Evolutionary conservation across 1,140 invertebrate genomes (phyloP), one percentile per base, ranked within the genome.

Genomic region (Wasmannia auropunctata): DNA sequence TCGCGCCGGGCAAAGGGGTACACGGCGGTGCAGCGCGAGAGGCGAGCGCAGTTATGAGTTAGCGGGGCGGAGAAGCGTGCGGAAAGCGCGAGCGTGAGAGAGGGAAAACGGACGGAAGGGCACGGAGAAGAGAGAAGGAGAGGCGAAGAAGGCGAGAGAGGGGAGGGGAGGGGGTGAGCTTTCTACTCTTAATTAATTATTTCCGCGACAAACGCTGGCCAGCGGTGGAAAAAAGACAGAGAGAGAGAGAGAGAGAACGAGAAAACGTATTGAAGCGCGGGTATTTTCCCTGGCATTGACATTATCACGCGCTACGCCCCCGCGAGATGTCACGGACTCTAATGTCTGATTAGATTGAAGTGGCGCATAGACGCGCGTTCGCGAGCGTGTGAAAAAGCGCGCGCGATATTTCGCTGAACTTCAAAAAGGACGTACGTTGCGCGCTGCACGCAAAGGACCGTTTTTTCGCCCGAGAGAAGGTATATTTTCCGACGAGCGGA

Each of bases 151-250:
- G 19, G 16, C 0, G 22, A 43, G 70, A 31, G 16, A 37, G 49
- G 16, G 62, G 7, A 16, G 54, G 34, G 37, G 49, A 40, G 81
- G 63, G 63, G n/a, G 77, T 70, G 58, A 79, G 70, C 60, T 70
- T 84, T 89, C 76, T 40, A 85, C 62, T 87, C 87, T 89, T 91
- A 92, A 92, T 92, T 92, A 92, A 92, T 92, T 91, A 92, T 92
- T 91, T 86, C 88, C 25, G 91, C 72, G 88, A 92, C 89, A 92
- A 91, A 92, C 91, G 91, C 70, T 69, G 65, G 84, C 77, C 62
- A 49, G 40, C 31, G 51, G 65, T 74, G 65, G 72, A 86, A 54
- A 43, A 62, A 69, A 91, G 56, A 58, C 56, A 46, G 25, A 74
- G 37, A 49, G 34, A n/a, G 34, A 11, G n/a, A 51, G 43, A 88